Conservation (phyloP, 2,113 vertebrate genomes). For the Grammatotria lemairii region DNA sequence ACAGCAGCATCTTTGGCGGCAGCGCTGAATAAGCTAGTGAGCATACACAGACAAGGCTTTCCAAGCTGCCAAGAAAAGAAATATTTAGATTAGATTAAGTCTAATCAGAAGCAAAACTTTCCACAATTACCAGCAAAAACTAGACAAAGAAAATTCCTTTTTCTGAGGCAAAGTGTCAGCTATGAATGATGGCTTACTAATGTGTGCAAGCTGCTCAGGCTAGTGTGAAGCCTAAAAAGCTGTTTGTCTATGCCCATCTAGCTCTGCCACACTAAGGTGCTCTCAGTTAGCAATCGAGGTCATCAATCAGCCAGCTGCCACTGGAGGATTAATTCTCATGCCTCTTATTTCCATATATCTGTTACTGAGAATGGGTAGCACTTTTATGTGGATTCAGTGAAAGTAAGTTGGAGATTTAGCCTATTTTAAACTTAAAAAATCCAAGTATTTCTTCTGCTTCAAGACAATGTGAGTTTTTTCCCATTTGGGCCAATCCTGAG, state of each 20-base stretch:
- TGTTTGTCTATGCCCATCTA: not conserved
- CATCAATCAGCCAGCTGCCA: not conserved
- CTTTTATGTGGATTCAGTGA: not conserved
- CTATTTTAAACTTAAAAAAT: not conserved
- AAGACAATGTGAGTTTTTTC: not conserved
- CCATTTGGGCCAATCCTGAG: not conserved
- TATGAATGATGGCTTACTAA: not conserved
- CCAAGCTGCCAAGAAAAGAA: slow-evolving; percentile 1
- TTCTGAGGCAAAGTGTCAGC: not conserved
- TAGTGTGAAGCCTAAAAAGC: accelerated
- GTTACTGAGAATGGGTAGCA: not conserved
- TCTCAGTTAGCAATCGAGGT: slow-evolving; percentile 26
- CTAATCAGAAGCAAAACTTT: not conserved
- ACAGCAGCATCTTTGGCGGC: slow-evolving; percentile 73
- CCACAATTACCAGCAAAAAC: not conserved
- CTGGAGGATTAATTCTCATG: not conserved
- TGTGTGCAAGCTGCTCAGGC: not conserved
- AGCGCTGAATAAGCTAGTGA: slow-evolving; percentile 78
- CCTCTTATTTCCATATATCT: not conserved
- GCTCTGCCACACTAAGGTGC: not conserved
- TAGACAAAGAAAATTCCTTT: slow-evolving; percentile 11
- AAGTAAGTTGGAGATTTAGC: not conserved
- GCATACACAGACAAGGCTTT: slow-evolving; percentile 72
- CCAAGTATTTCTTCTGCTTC: not conserved
- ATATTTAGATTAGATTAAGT: not conserved